A percentile compares a stretch with the other conserved stretches of the same genome.
phyloP scores from a whole-genome alignment of 2,113 vertebrate species.

The Alethe castanea region DNA sequence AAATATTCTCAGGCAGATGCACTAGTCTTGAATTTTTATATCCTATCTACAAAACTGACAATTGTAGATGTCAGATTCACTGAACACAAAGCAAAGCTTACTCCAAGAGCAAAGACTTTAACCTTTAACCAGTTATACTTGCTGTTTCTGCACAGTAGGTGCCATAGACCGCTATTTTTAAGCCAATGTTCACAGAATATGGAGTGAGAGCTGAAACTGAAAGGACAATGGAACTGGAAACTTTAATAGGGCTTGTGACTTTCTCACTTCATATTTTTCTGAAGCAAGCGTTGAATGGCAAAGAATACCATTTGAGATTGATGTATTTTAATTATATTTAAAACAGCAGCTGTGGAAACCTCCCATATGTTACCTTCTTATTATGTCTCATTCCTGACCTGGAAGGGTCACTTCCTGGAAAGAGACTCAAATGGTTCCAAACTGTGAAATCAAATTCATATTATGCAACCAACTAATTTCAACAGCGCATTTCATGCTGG shows the following conservation, averaged over 20 bases:
- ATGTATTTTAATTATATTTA: slow-evolving; percentile 8
- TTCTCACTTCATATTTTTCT: slow-evolving; percentile 19
- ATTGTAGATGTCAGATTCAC: background rate
- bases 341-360: background rate
- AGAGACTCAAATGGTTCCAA: background rate
- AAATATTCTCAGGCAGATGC: background rate
- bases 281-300: background rate
- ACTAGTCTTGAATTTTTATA: background rate
- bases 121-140: background rate
- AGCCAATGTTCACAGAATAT: background rate
- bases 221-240: background rate
- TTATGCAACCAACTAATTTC: background rate
- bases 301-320: background rate
- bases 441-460: background rate
- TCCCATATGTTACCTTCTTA: background rate
- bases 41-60: background rate
- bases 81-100: background rate
- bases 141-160: background rate
- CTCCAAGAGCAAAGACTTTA: background rate
- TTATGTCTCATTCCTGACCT: background rate
- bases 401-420: background rate
- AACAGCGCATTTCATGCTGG: background rate
- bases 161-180: background rate
- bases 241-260: background rate
- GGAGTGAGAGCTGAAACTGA: background rate